Base-by-base conservation (phyloP, 2,113 vertebrate species). In the Nesogale talazaci region DNA sequence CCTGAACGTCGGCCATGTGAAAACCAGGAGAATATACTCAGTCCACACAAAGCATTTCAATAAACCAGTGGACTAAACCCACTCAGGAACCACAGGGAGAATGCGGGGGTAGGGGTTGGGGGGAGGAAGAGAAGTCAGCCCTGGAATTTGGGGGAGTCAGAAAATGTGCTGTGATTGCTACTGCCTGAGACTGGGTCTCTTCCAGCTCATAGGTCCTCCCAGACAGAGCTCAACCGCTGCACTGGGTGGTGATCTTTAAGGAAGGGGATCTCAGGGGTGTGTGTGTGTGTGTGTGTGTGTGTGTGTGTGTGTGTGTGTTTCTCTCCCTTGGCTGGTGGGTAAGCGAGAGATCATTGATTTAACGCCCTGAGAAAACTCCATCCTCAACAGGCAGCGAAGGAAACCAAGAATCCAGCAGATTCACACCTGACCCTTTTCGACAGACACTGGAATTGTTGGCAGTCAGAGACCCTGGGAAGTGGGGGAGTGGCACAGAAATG, bases 1-100 rank as follows among this genome's bases (percentile, higher is more conserved):
- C 34, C 40, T 91, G 81, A 89, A 88, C 29, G 31, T 36, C 67
- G 31, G 52, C 83, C n/a, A 76, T 65, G 57, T 38, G 72, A 38
- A 91, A 69, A 61, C 65, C 72, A 67, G 61, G 22, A 90, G 59
- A 83, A 79, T 59, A 40, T 42, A 84, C 40, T 36, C n/a, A 56
- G 59, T 84, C 75, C 38, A 90, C 31, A 31, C 79, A 72, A 80
- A 91, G 14, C 17, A 56, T 86, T 88, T 88, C 70, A 78, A 65
- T 81, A 65, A 72, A 90, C 17, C 46, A 89, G 46, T 52, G 14
- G 46, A 52, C 10, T 52, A 23, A 15, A 76, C 14, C 17, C 69
- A 84, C 56, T 6, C 80, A 57, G 25, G 46, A 57, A 56, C 46
- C 27, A 56, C 17, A n/a, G 59, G 81, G 25, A 36, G 38, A 88